Base-by-base conservation (phyloP, 2,113 vertebrate species). In the Larimichthys polyactis region DNA sequence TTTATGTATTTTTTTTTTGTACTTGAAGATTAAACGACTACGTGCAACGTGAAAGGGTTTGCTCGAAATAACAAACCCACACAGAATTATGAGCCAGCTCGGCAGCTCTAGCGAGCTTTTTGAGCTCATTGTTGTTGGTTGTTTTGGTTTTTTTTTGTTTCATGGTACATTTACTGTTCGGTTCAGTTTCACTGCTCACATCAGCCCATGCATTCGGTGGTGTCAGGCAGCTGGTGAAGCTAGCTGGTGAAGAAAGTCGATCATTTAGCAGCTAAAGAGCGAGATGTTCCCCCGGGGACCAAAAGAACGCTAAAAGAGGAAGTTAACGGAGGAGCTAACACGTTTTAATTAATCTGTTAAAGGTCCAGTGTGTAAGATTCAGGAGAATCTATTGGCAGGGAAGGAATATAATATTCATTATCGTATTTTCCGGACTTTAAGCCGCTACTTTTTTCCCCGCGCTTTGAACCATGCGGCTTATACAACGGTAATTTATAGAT, bases 221-320 rank as follows among this genome's bases (percentile, higher is more conserved):
- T 10, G 4, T 17, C 68, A 75, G 70, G 52, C 58, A 43, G 51
- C 75, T 55, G 60, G 68, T 62, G n/a, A 20, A 72, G 75, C 60
- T 43, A 62, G 60, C 48, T 19, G 27, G 27, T 20, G 14, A 44
- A 59, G 19, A 48, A 73, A 71, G 54, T 5, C 14, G 3, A 40
- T 24, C 66, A 24, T 63, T 71, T 60, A 68, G 62, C 44, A 46
- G 73, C 65, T 29, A 58, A 62, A 63, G 27, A 75, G 17, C 2
- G 5, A 54, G 19, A 78, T 71, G 68, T 62, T n/a, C 3, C 27
- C 15, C 1, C 32, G 12, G 4, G 9, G 17, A 75, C 32, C 36
- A 60, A 64, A 75, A 58, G 24, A 72, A 57, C 71, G 20, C 40
- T 27, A 14, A 48, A 62, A 27, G 20, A 54, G 32, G 67, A 71